Conservation (phyloP, 2,888 invertebrate species). For the Spisula solida region DNA sequence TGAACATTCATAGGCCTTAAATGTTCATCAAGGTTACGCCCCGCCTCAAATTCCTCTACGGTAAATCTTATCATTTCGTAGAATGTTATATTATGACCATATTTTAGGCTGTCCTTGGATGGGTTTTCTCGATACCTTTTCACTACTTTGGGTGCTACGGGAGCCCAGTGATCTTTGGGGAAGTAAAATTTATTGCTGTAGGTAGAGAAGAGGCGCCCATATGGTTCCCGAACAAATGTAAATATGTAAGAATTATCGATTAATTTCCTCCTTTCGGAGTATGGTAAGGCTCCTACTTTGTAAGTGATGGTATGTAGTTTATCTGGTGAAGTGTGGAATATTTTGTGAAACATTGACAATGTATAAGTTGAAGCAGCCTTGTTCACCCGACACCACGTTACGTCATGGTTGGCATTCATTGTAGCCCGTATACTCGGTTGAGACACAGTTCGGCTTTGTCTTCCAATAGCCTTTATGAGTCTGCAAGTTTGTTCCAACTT, state of each 20-base stretch:
- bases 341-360: background rate
- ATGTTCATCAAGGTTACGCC: constrained; percentile 6
- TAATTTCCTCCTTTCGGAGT: background rate
- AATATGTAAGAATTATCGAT: background rate
- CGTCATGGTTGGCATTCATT: background rate
- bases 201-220: background rate
- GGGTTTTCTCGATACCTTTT: background rate
- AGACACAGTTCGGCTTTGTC: no score
- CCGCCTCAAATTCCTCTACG: background rate
- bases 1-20: constrained; percentile 4
- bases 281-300: background rate
- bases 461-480: background rate
- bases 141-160: background rate
- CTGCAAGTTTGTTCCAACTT: background rate
- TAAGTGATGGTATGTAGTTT: background rate
- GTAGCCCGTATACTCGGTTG: background rate
- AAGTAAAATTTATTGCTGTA: constrained; percentile 11
- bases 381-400: background rate
- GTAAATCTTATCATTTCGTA: background rate
- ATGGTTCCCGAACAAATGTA: constrained; percentile 16
- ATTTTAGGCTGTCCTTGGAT: background rate
- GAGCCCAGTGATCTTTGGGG: constrained; percentile 8
- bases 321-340: background rate
- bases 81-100: constrained; percentile 3
- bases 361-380: background rate